Conservation (phyloP, 2,113 vertebrate genomes). For the Ia io region DNA sequence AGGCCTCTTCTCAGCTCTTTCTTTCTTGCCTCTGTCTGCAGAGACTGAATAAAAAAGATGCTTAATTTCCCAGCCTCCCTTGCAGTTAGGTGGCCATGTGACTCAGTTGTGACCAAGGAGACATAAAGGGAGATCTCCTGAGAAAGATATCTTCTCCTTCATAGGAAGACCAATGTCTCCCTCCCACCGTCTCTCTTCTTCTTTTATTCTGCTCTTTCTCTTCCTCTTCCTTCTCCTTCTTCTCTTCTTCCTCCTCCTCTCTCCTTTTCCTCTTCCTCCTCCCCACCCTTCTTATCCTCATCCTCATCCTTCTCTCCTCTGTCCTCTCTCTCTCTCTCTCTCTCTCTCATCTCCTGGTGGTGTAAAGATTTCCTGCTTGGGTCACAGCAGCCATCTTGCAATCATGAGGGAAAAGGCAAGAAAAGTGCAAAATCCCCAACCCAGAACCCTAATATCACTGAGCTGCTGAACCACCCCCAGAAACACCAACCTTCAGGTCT, state of each 20-base stretch:
- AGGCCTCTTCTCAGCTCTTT: background rate
- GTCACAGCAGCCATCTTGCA: background rate
- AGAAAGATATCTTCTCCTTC: background rate
- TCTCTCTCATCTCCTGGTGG: background rate
- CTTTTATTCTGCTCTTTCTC: too few species aligned
- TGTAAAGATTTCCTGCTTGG: background rate
- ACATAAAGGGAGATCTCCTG: background rate
- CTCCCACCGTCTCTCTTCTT: background rate
- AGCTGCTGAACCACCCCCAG: background rate
- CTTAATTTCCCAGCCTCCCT: background rate
- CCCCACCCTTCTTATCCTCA: background rate
- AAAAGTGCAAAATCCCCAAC: background rate
- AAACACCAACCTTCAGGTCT: background rate
- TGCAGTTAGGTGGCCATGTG: background rate
- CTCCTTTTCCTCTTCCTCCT: too few species aligned
- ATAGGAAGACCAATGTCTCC: background rate
- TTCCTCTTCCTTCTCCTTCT: background rate
- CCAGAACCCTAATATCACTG: background rate
- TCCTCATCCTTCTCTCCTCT: too few species aligned
- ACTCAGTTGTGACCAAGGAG: background rate
- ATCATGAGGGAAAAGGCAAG: background rate
- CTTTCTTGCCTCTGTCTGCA: background rate
- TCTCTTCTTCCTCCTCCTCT: background rate
- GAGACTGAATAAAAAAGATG: background rate
- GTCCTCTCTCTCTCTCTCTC: too few species aligned